Evolutionary conservation across 2,113 vertebrate species (phyloP), one percentile per base, ranked within the genome.

Genomic region (Engystomops pustulosus): DNA sequence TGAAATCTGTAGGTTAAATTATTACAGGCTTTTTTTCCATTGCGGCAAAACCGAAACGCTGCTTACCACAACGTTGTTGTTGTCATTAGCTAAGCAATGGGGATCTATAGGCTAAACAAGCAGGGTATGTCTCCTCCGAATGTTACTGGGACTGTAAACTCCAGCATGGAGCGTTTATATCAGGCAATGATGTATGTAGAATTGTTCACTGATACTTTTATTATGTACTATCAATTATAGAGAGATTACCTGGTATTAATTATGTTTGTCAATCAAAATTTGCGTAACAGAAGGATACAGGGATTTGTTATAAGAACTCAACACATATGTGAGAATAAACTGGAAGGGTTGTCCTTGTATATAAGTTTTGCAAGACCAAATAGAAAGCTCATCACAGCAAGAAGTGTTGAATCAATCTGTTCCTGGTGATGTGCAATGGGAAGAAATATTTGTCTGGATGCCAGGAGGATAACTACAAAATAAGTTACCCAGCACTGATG

Each of bases 1-100:
- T 99, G 96, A 97, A 98, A 98, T 98, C 95, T 96, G 96, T 97
- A 96, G 95, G 95, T 96, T 97, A 98, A 97, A 98, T 98, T 97
- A 99, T 97, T 96, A 96, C 95, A 97, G 96, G 95, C 96, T 98
- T 97, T 97, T 97, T 98, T 97, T 97, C 96, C 95, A 98, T 97
- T 96, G 96, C 95, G 86, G 85, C 94, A 93, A 95, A 97, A 95
- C 96, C 96, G 95, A 96, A 95, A 96, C 96, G 93, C 95, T 95
- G 95, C 93, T 95, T 96, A 96, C 94, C 95, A 94, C 94, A 95
- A 95, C 96, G 96, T 95, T 95, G 96, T 95, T 95, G 92, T 94
- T 93, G 94, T 96, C 94, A 96, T 98, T 98, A 97, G 95, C 94
- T 94, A 65, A 65, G 95, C 95, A 94, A n/a, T 94, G 93, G 18